These are phyloP conservation scores for Agapornis canus DNA, from an alignment of 2,797 vertebrate species.

Conservation along the genomic window DNA sequence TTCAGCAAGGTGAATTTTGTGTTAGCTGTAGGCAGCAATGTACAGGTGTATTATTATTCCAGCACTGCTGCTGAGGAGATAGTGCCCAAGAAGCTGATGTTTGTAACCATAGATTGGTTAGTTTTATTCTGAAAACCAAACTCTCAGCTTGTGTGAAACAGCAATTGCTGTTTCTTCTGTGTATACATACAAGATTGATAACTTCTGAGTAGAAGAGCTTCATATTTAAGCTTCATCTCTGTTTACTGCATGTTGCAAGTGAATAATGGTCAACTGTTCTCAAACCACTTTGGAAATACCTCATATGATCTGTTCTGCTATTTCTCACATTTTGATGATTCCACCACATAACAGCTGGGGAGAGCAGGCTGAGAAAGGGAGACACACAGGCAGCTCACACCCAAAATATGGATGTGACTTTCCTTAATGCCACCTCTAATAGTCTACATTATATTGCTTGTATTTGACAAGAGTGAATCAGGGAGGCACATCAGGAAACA, in stretches of 20 bases:
- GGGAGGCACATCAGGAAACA: neutral
- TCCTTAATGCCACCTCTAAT: neutral
- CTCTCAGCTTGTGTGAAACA: neutral
- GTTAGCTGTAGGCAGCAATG: neutral
- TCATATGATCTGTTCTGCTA: neutral
- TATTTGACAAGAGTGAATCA: neutral
- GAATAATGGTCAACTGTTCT: neutral
- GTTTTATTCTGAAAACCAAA: neutral
- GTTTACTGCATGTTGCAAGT: neutral
- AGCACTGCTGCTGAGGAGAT: neutral
- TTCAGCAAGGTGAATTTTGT: neutral
- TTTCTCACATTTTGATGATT: neutral
- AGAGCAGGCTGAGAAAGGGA: neutral
- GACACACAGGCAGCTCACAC: neutral
- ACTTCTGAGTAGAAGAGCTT: neutral
- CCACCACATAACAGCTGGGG: neutral
- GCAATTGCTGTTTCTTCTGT: neutral
- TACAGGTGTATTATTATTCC: neutral
- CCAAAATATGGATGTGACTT: neutral
- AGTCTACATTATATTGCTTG: neutral
- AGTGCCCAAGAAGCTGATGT: neutral
- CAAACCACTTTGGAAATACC: neutral
- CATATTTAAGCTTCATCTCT: neutral
- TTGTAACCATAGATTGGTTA: neutral
- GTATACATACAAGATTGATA: neutral